Conservation (phyloP, 2,797 vertebrate species). For the Perodicticus potto region DNA sequence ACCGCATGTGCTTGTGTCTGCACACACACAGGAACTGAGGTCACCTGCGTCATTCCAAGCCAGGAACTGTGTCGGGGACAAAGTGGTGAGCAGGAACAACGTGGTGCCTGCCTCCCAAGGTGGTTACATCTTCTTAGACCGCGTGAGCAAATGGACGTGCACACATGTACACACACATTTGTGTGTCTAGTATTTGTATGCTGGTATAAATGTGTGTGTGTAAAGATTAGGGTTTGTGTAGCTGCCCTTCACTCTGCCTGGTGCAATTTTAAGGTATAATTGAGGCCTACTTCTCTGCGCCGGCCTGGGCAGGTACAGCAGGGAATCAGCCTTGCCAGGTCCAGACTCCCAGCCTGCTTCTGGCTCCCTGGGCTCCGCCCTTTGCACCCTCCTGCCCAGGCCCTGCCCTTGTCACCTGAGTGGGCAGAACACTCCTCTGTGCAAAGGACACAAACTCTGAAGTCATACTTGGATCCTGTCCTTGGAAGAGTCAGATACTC, state of each 20-base stretch:
- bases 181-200: background rate
- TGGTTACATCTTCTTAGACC: background rate
- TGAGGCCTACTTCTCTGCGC: rapidly evolving
- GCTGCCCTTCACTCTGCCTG: background rate
- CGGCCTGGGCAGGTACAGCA: rapidly evolving
- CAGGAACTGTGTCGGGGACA: background rate
- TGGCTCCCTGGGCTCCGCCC: background rate
- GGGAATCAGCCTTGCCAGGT: background rate
- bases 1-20: too few relatives aligned
- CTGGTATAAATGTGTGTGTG: background rate
- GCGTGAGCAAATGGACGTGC: rapidly evolving
- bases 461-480: background rate
- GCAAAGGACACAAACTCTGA: background rate
- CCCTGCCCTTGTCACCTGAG: background rate
- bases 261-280: background rate
- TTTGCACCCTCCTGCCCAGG: background rate
- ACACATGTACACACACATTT: too few relatives aligned
- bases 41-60: background rate
- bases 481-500: background rate
- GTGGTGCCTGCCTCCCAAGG: background rate
- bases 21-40: background rate
- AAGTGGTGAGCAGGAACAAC: background rate
- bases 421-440: background rate
- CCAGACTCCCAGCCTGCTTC: background rate
- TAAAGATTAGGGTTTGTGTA: background rate